Conservation (phyloP, 2,797 vertebrate species). For the Myripristis jacobus region DNA sequence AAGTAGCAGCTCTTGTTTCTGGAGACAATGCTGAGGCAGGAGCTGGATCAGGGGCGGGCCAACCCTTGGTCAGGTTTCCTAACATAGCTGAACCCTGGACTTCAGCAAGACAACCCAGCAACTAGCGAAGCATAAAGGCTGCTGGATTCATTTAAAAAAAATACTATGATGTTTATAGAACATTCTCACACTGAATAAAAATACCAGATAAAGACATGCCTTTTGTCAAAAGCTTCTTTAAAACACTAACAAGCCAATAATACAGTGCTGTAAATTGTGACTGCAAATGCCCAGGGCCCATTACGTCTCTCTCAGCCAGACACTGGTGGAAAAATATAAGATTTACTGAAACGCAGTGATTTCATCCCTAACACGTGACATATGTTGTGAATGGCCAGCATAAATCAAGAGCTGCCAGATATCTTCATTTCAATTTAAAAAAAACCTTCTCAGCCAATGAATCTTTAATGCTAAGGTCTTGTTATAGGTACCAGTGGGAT, state of each 20-base stretch:
- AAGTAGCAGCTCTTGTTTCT: constrained; percentile 34
- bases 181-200: too few relatives aligned
- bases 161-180: too few relatives aligned
- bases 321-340: too few relatives aligned
- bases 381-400: background rate
- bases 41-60: background rate
- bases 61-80: constrained; percentile 54
- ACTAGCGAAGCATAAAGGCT: background rate
- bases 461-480: constrained; percentile 12
- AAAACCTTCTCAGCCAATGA: background rate
- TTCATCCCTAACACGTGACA: background rate
- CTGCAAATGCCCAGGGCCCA: too few relatives aligned
- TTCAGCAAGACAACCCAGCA: background rate
- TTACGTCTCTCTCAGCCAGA: too few relatives aligned
- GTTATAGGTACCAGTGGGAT: constrained; percentile 1
- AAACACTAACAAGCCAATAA: too few relatives aligned
- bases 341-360: too few relatives aligned
- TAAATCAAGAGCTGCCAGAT: background rate
- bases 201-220: too few relatives aligned
- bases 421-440: background rate
- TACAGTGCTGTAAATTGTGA: too few relatives aligned
- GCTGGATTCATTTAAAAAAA: too few relatives aligned
- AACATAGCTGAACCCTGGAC: constrained; percentile 31
- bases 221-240: too few relatives aligned
- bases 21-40: constrained; percentile 37